phyloP scores from a whole-genome alignment of 2,797 vertebrate genomes.

The Carapus acus region DNA sequence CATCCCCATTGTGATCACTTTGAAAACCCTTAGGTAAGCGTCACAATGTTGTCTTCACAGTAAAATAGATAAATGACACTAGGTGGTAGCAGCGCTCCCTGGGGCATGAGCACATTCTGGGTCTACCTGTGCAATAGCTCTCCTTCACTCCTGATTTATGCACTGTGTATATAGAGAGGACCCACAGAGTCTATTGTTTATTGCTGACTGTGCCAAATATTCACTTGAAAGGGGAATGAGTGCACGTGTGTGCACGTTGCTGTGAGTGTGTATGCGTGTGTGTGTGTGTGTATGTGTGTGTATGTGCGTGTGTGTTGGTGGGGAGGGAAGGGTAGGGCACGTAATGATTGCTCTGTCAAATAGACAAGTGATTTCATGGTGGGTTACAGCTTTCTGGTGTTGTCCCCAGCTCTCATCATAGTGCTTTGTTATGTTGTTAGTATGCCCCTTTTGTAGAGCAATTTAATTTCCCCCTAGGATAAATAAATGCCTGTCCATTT shows the following conservation, averaged over 20 bases:
- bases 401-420: constrained; percentile 5
- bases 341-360: constrained; percentile 7
- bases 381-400: constrained; percentile 1
- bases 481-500: constrained; percentile 16
- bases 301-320: too few species aligned
- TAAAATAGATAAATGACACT: constrained; percentile 61
- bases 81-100: constrained; percentile 66
- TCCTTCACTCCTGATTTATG: constrained; percentile 44
- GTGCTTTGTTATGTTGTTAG: constrained; percentile 15
- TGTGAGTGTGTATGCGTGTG: too few species aligned
- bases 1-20: constrained; percentile 8
- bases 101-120: constrained; percentile 26
- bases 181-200: constrained; percentile 20
- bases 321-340: background rate
- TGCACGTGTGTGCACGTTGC: too few species aligned
- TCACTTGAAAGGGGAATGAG: background rate
- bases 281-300: too few species aligned
- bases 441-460: background rate
- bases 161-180: constrained; percentile 2
- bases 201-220: constrained; percentile 13
- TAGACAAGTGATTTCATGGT: background rate
- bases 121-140: constrained; percentile 42
- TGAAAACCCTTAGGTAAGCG: constrained; percentile 27
- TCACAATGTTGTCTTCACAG: constrained; percentile 20
- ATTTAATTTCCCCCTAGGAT: constrained; percentile 17